phyloP scores from a whole-genome alignment of 2,113 vertebrate species.

The Atrichornis clamosus region DNA sequence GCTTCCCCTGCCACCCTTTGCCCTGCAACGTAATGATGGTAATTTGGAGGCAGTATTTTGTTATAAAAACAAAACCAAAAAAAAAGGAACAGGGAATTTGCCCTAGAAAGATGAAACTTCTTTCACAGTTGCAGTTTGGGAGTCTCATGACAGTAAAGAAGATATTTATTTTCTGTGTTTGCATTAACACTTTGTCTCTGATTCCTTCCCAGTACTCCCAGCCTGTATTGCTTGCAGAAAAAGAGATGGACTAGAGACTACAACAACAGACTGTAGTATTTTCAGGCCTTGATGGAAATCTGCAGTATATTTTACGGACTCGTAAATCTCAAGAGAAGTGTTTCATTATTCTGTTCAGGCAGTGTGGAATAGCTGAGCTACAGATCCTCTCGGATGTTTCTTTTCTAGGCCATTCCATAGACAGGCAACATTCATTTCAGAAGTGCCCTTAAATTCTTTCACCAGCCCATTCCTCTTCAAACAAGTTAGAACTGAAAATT shows the following conservation, averaged over 20 bases:
- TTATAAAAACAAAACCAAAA: neutral
- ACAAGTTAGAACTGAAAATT: constrained; percentile 64
- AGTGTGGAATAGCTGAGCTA: constrained; percentile 56
- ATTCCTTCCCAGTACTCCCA: neutral
- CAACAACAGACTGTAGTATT: neutral
- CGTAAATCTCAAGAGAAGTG: constrained; percentile 74
- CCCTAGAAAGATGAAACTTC: neutral
- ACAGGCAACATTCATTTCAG: constrained; percentile 63
- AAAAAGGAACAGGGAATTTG: neutral
- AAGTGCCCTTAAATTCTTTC: constrained; percentile 65
- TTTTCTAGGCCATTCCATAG: constrained; percentile 47
- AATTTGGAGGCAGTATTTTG: neutral
- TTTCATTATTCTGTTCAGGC: constrained; percentile 75
- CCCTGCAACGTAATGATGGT: neutral
- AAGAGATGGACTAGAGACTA: neutral
- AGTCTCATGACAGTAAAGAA: neutral
- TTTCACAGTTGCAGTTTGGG: neutral
- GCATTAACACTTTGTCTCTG: constrained; percentile 19
- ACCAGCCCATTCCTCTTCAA: constrained; percentile 60
- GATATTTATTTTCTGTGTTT: neutral
- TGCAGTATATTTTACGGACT: constrained; percentile 66
- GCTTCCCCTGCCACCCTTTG: neutral
- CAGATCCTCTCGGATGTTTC: constrained; percentile 68
- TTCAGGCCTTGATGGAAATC: constrained; percentile 51
- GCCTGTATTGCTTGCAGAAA: neutral